These are phyloP conservation scores for Podotricha telesiphe DNA, from an alignment of 2,888 invertebrate genomes.

Conservation along the genomic window DNA sequence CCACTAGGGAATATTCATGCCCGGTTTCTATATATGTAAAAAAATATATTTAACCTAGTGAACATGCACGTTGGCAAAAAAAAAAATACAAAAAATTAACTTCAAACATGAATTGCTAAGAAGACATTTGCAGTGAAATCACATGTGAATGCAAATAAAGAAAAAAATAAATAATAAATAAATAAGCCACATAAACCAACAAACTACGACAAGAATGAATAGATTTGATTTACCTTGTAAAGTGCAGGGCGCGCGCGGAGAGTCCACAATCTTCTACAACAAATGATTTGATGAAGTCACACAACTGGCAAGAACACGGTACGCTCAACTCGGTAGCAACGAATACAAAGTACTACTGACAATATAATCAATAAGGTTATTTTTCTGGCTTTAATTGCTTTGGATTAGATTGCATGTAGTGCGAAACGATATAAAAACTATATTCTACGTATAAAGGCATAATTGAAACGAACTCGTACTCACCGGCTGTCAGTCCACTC, in stretches of 20 bases:
- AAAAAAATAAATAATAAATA: slow-evolving; percentile 71
- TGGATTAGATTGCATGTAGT: slow-evolving; percentile 57
- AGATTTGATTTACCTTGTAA: slow-evolving; percentile 67
- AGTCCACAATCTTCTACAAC: slow-evolving; percentile 58
- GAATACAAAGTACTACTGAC: slow-evolving; percentile 48
- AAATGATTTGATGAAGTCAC: slow-evolving; percentile 53
- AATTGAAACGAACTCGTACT: slow-evolving; percentile 60
- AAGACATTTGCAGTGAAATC: slow-evolving; percentile 81
- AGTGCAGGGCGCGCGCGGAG: slow-evolving; percentile 50
- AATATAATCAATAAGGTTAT: slow-evolving; percentile 30
- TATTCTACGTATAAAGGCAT: slow-evolving; percentile 43
- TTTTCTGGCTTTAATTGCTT: slow-evolving; percentile 34
- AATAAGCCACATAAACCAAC: slow-evolving; percentile 80
- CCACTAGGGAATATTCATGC: slow-evolving; percentile 63
- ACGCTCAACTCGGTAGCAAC: slow-evolving; percentile 40
- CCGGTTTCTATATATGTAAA: slow-evolving; percentile 41
- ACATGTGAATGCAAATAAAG: slow-evolving; percentile 82
- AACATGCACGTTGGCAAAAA: slow-evolving; percentile 60
- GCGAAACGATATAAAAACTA: slow-evolving; percentile 46
- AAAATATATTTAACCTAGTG: slow-evolving; percentile 38
- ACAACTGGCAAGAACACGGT: slow-evolving; percentile 48
- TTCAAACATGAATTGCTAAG: slow-evolving; percentile 75
- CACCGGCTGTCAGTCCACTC: slow-evolving; percentile 65
- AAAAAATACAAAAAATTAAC: slow-evolving; percentile 32
- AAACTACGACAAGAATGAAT: slow-evolving; percentile 66